Percentiles rank a stretch among this genome's conserved stretches.
phyloP scores from a whole-genome alignment of 1,140 invertebrate species.

The Cydia strobilella region DNA sequence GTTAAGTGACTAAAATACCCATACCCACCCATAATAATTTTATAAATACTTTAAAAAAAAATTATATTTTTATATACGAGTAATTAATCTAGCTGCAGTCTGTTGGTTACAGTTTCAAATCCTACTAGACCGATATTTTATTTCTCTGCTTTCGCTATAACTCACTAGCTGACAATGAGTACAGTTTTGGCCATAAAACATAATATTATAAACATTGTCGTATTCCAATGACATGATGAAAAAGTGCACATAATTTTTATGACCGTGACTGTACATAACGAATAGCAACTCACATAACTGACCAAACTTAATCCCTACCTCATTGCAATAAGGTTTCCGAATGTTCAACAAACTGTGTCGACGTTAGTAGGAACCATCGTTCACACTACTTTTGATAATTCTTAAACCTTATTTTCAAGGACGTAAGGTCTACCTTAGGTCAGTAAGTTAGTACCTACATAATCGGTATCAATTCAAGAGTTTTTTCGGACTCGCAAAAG shows the following conservation, averaged over 20 bases:
- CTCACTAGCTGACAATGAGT: neutral
- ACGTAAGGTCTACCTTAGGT: too few relatives aligned
- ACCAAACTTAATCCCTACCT: neutral
- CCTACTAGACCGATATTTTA: neutral
- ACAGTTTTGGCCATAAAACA: neutral
- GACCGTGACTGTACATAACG: neutral
- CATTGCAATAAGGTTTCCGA: neutral
- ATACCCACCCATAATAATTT: too few relatives aligned
- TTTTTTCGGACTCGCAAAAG: slow-evolving; percentile 12
- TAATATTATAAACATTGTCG: neutral
- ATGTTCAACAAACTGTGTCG: neutral
- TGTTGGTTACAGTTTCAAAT: too few relatives aligned
- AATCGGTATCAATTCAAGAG: slow-evolving; percentile 1
- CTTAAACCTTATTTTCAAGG: too few relatives aligned
- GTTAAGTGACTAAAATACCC: too few relatives aligned
- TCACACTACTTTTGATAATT: too few relatives aligned
- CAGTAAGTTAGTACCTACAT: neutral
- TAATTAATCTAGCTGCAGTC: too few relatives aligned
- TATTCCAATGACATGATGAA: neutral
- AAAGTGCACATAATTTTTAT: neutral
- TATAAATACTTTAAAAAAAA: too few relatives aligned
- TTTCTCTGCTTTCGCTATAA: neutral
- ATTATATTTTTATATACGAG: too few relatives aligned
- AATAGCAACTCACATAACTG: neutral
- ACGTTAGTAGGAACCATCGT: neutral